Percentiles rank a stretch among this genome's conserved stretches.
These are phyloP conservation scores for Drosophila melanosoma DNA, from an alignment of 2,888 invertebrate species.

Conservation along the genomic window DNA sequence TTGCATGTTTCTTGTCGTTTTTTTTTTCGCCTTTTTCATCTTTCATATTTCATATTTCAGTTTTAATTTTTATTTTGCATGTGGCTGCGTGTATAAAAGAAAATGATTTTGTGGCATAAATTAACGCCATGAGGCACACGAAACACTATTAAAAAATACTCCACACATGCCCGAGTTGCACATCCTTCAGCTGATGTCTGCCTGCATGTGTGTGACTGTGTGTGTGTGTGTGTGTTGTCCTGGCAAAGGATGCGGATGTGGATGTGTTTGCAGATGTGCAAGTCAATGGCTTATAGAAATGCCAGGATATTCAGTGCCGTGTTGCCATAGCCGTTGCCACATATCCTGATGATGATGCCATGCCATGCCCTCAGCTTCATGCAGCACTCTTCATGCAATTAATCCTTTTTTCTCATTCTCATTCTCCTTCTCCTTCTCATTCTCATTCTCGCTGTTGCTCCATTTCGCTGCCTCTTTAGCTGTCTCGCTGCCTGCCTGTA, in stretches of 20 bases:
- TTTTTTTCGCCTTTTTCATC: conserved; percentile 10
- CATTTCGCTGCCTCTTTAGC: conserved; percentile 15
- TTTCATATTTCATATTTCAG: conserved; percentile 50
- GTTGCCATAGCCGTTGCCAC: conserved; percentile 35
- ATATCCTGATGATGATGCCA: conserved; percentile 36
- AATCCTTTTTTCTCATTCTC: conserved; percentile 71
- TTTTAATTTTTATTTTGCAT: conserved; percentile 77
- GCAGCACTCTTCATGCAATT: conserved; percentile 67
- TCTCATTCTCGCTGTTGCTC: conserved; percentile 16
- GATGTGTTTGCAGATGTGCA: conserved; percentile 63
- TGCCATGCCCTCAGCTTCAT: conserved; percentile 39
- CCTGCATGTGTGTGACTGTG: conserved; percentile 7
- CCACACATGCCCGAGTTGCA: conserved; percentile 59
- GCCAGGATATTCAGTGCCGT: conserved; percentile 71
- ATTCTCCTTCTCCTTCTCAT: conserved; percentile 1
- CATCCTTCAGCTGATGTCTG: conserved; percentile 45
- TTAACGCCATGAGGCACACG: conserved; percentile 83
- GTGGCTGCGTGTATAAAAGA: conserved; percentile 78
- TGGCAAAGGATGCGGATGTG: conserved; percentile 66
- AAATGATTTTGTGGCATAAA: conserved; percentile 84
- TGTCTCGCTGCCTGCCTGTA: conserved; percentile 52
- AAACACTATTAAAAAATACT: conserved; percentile 83
- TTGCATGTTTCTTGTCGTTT: conserved; percentile 65
- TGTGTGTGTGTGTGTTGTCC: conserved; percentile 34
- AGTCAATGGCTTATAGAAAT: conserved; percentile 79